phyloP scores from a whole-genome alignment of 2,113 vertebrate species.

The Sebastes schlegelii region DNA sequence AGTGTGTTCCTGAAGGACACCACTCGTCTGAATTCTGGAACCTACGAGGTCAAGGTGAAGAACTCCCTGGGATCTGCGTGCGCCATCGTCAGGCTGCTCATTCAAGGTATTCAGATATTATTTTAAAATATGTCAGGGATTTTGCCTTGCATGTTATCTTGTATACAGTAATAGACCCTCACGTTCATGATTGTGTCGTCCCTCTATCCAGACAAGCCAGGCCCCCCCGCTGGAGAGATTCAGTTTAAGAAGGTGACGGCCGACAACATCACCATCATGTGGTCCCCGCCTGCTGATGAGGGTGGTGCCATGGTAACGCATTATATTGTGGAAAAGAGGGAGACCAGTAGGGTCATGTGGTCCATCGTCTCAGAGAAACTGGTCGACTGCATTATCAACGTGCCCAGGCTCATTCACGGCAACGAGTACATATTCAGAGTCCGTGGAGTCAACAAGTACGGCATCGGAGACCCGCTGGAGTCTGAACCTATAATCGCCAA shows the following conservation, averaged over 20 bases:
- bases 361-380: conserved; percentile 95
- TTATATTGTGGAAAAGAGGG: conserved; percentile 97
- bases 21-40: conserved; percentile 91
- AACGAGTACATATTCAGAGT: conserved; percentile 98
- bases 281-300: conserved; percentile 93
- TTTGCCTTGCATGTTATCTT: background rate
- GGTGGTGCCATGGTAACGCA: conserved; percentile 95
- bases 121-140: background rate
- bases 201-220: conserved; percentile 90
- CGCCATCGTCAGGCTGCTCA: conserved; percentile 90
- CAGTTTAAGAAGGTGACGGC: conserved; percentile 96
- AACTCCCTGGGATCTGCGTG: conserved; percentile 95
- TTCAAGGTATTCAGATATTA: conserved; percentile 88
- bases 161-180: background rate
- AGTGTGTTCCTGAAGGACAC: conserved; percentile 92
- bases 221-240: conserved; percentile 92
- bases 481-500: conserved; percentile 91
- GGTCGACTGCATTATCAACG: conserved; percentile 90
- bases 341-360: conserved; percentile 96
- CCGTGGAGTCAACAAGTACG: conserved; percentile 96
- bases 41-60: conserved; percentile 94
- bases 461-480: conserved; percentile 93
- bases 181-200: background rate
- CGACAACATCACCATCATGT: conserved; percentile 92
- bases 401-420: conserved; percentile 95